Evolutionary conservation across 35 echinoderm and acorn worm genomes (phyloP).

Genomic region (Ptychodera flava): DNA sequence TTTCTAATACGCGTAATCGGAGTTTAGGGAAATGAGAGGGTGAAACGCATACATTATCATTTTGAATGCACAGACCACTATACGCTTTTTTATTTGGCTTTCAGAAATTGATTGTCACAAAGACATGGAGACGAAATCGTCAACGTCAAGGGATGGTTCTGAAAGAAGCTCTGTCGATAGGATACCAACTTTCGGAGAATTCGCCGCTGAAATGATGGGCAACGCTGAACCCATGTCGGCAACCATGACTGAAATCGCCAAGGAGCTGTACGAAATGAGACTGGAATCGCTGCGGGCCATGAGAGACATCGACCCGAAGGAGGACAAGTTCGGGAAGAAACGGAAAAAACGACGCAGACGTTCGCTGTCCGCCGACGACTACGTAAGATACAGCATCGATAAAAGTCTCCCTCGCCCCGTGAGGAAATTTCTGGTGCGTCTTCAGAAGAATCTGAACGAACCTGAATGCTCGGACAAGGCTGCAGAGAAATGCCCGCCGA

Average conservation of each 20-base stretch:
- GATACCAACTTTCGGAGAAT: not conserved
- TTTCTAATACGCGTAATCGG: too few species aligned
- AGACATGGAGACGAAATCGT: not conserved
- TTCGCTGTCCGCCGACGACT: not conserved
- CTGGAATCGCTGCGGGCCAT: not conserved
- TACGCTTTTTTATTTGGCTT: too few species aligned
- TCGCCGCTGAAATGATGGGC: not conserved
- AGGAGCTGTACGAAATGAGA: not conserved
- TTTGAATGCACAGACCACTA: too few species aligned
- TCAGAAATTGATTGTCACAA: too few species aligned
- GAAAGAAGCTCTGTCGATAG: not conserved
- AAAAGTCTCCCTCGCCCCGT: not conserved
- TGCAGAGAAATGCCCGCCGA: not conserved
- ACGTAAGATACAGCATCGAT: not conserved
- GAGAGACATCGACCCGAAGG: not conserved
- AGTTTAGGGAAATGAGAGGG: too few species aligned
- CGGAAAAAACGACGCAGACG: not conserved
- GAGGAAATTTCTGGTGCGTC: not conserved
- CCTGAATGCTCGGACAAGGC: not conserved
- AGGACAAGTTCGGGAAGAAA: not conserved
- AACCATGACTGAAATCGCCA: not conserved
- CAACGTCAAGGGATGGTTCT: not conserved
- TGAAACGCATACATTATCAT: too few species aligned
- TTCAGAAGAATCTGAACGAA: not conserved
- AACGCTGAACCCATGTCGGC: not conserved